Conservation (phyloP, 2,113 vertebrate genomes). For the Haliaeetus leucogaster region DNA sequence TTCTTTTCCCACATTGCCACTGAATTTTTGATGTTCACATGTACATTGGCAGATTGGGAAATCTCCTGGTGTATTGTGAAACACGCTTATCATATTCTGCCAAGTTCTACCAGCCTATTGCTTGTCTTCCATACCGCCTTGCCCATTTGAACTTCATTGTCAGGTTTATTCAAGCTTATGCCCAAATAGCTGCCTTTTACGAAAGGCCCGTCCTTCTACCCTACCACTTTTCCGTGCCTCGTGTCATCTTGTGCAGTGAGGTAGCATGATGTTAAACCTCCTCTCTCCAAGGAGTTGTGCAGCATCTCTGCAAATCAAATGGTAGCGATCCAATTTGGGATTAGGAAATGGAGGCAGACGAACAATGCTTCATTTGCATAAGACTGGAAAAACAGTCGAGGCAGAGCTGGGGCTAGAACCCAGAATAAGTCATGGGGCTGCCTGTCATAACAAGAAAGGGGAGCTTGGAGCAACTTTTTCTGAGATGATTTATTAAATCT, state of each 20-base stretch:
- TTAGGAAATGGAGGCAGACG: not conserved
- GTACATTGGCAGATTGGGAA: not conserved
- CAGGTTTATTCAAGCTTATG: not conserved
- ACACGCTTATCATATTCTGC: not conserved
- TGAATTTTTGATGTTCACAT: not conserved
- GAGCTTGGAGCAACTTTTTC: not conserved
- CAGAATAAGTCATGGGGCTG: not conserved
- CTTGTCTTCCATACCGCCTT: not conserved
- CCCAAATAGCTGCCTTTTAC: not conserved
- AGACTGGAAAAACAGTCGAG: not conserved
- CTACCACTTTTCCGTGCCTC: not conserved
- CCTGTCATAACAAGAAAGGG: constrained; percentile 6
- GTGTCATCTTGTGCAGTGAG: not conserved
- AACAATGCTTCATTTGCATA: not conserved
- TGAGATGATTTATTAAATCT: not conserved
- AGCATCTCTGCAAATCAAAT: not conserved
- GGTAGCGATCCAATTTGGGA: not conserved
- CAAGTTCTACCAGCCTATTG: not conserved
- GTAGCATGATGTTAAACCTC: not conserved
- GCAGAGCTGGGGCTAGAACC: not conserved
- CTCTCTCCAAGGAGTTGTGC: not conserved
- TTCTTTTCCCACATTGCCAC: not conserved
- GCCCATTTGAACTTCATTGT: not conserved
- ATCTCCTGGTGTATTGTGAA: not conserved
- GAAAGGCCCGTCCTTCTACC: not conserved